phyloP scores from a whole-genome alignment of 1,140 invertebrate species.

The Solen grandis region DNA sequence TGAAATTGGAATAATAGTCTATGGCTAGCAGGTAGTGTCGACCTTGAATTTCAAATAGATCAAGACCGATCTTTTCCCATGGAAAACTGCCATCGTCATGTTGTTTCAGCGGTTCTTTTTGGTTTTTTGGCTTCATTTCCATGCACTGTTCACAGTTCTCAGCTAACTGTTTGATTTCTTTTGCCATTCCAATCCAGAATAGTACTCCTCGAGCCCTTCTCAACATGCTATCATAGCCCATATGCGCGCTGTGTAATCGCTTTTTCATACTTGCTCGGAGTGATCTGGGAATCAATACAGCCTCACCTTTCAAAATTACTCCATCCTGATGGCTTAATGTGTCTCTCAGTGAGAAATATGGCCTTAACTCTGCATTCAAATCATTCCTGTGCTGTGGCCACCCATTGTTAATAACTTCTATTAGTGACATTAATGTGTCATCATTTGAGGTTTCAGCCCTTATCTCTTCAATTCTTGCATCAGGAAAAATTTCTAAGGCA shows the following conservation, averaged over 20 bases:
- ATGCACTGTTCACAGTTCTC: conserved; percentile 58
- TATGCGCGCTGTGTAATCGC: conserved; percentile 70
- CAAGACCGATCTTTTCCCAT: conserved; percentile 61
- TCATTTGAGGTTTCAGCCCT: conserved; percentile 40
- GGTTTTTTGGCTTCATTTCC: conserved; percentile 43
- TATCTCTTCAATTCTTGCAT: conserved; percentile 50
- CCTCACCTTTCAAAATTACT: conserved; percentile 67
- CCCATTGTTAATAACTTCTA: conserved; percentile 22
- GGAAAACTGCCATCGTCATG: conserved; percentile 51
- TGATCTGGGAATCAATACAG: conserved; percentile 68
- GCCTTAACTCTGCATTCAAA: conserved; percentile 18
- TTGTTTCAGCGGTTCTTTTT: conserved; percentile 48
- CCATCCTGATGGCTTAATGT: conserved; percentile 64
- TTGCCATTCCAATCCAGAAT: conserved; percentile 66
- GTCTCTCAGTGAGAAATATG: conserved; percentile 61
- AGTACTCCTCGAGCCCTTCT: conserved; percentile 57
- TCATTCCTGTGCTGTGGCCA: conserved; percentile 42
- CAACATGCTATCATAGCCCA: conserved; percentile 64
- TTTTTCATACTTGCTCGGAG: conserved; percentile 68
- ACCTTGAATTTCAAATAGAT: conserved; percentile 60
- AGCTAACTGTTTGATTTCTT: conserved; percentile 62
- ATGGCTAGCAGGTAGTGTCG: conserved; percentile 61
- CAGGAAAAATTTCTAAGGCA: conserved; percentile 7
- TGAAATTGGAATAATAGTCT: conserved; percentile 63
- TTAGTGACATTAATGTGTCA: conserved; percentile 1